phyloP scores from a whole-genome alignment of 2,888 invertebrate species.

The Periphyllus acericola region DNA sequence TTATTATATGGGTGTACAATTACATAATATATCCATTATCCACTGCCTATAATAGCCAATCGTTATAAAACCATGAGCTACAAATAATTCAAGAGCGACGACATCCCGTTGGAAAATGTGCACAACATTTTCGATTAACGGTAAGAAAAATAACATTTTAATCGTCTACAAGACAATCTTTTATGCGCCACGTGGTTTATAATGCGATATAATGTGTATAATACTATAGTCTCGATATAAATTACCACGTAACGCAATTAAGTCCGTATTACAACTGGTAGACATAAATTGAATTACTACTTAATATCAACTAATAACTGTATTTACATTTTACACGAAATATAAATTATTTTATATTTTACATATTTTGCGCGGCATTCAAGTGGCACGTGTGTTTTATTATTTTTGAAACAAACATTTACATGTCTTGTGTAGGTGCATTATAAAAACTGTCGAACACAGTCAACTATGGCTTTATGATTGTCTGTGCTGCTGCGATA shows the following conservation, averaged over 20 bases:
- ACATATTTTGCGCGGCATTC: no score
- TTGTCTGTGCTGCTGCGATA: no score
- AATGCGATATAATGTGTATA: background rate
- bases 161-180: background rate
- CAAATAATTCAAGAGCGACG: background rate
- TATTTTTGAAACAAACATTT: no score
- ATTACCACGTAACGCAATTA: background rate
- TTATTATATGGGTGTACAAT: background rate
- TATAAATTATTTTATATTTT: no score
- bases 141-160: background rate
- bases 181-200: background rate
- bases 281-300: background rate
- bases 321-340: no score
- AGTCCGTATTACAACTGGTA: background rate
- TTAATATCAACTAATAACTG: no score
- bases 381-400: no score
- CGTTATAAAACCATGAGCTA: background rate
- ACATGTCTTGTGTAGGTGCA: no score
- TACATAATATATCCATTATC: background rate
- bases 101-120: background rate
- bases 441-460: no score
- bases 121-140: background rate
- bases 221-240: background rate
- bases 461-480: no score
- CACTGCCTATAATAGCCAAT: background rate